These are phyloP conservation scores for Epinephelus malabaricus DNA, from an alignment of 2,797 vertebrate genomes.

Conservation along the genomic window DNA sequence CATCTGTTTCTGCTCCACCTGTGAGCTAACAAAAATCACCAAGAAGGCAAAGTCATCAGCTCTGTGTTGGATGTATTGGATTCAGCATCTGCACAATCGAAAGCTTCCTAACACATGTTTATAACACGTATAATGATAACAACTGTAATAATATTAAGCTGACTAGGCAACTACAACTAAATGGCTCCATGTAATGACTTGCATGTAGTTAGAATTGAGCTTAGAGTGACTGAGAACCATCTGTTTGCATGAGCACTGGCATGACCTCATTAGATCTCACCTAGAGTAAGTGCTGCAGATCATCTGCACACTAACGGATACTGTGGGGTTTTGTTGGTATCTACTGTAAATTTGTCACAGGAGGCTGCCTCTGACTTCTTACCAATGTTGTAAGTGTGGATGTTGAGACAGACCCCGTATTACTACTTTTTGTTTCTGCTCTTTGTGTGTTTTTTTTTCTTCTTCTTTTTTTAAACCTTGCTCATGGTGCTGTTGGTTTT, in stretches of 20 bases:
- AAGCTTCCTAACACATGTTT: not conserved
- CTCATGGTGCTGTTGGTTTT: not conserved
- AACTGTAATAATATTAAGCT: not conserved
- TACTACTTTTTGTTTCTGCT: not conserved
- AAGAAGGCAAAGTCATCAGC: not conserved
- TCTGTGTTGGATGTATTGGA: not conserved
- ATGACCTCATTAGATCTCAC: not conserved
- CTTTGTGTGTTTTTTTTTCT: not conserved
- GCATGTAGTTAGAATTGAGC: not conserved
- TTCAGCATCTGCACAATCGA: not conserved
- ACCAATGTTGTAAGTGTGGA: not conserved
- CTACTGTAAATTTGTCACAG: not conserved
- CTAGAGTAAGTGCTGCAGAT: not conserved
- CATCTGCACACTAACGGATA: not conserved
- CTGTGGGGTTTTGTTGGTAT: not conserved
- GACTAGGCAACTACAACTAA: not conserved
- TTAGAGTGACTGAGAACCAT: not conserved
- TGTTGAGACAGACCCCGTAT: not conserved
- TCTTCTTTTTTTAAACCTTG: not conserved
- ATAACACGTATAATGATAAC: not conserved
- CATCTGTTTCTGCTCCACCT: not conserved
- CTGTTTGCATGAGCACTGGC: not conserved
- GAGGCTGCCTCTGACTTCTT: not conserved
- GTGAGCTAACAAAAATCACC: not conserved
- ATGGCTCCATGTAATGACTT: not conserved